Percentiles rank a stretch among this genome's conserved stretches.
Conservation (phyloP, 2,888 invertebrate genomes). For the Chironomus riparius region DNA sequence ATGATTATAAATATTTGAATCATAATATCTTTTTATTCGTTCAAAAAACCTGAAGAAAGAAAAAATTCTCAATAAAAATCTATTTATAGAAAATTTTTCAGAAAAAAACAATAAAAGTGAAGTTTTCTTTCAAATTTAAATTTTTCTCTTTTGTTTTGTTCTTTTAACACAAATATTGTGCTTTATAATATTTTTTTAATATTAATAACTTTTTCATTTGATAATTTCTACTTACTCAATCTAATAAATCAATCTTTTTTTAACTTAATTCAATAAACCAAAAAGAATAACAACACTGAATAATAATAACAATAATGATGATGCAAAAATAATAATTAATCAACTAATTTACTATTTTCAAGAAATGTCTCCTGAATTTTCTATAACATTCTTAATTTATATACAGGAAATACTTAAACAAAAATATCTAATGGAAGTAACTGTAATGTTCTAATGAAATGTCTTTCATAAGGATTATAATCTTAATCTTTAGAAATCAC, state of each 20-base stretch:
- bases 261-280: not conserved
- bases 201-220: not conserved
- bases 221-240: not conserved
- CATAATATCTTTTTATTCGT: not conserved
- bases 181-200: not conserved
- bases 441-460: too few relatives aligned
- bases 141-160: too few relatives aligned
- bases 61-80: conserved; percentile 23
- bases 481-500: too few relatives aligned
- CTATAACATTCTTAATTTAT: too few relatives aligned
- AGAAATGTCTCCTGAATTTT: too few relatives aligned
- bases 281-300: not conserved
- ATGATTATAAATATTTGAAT: not conserved
- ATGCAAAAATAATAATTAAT: not conserved
- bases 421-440: too few relatives aligned
- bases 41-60: not conserved
- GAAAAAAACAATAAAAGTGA: conserved; percentile 10
- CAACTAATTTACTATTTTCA: not conserved
- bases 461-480: too few relatives aligned
- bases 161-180: too few relatives aligned
- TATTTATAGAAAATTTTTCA: conserved; percentile 23
- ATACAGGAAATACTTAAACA: too few relatives aligned
- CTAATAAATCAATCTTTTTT: not conserved
- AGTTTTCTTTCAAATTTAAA: not conserved
- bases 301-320: not conserved